Base-by-base conservation (phyloP, 2,888 invertebrate genomes). In the Macaria liturata region DNA sequence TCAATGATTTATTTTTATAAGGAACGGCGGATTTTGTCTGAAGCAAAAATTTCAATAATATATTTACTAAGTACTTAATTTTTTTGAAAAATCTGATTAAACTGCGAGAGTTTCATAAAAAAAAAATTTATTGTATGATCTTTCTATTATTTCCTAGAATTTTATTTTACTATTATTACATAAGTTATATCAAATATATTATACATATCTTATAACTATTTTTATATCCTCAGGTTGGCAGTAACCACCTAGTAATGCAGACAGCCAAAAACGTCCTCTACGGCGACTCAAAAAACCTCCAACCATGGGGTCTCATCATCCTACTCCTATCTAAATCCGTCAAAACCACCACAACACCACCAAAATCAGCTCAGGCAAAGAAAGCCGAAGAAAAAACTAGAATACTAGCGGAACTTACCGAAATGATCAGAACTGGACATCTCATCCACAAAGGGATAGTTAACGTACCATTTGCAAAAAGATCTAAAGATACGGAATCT, bases 351-450 rank as follows among this genome's bases (percentile, higher is more conserved):
- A 57, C 86, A 4, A 94, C 93, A 90, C 74, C 93, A 4, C 74
- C 93, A 4, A 92, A 37, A 37, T 6, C 4, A 4, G 5, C 93
- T 6, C 93, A 94, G 62, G 92, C 93, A 43, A 92, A 95, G 80
- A 94, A 94, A 64, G 71, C 93, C 79, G 85, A 95, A 50, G 87
- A 91, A 56, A 76, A 84, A 31, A 94, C 90, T 7, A 72, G 91
- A 66, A 79, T 83, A 0, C 66, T 92, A 0, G 92, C 92, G 0
- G 92, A 97, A 87, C 94, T 97, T 0, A 96, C 96, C 0, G 97
- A 97, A 87, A 96, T 97, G 95, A 96, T 97, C 66, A 92, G 97
- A 71, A 97, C 97, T 0, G 96, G 97, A 32, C 95, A 96, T 76
- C 87, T 97, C 32, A 95, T 97, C 2, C 98, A 98, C 75, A 94